Evolutionary conservation across 2,888 invertebrate species (phyloP).

Genomic region (Lypha dubia): DNA sequence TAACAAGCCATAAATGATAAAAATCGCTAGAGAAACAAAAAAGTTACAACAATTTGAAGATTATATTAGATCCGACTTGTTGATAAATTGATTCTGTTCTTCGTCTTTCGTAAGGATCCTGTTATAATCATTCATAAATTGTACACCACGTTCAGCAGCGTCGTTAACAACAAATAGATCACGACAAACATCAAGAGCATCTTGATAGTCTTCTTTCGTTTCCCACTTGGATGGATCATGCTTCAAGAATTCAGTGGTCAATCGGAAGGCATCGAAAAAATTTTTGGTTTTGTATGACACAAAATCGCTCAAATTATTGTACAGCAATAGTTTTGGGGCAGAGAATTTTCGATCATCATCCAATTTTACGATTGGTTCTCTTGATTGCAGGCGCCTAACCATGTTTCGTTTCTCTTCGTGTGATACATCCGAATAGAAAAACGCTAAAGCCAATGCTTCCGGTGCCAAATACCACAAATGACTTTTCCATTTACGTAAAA

Average conservation of each 20-base stretch:
- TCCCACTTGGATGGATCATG: slow-evolving; percentile 1
- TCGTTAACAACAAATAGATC: neutral
- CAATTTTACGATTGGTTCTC: slow-evolving; percentile 3
- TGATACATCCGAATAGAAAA: slow-evolving; percentile 39
- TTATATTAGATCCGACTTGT: no score
- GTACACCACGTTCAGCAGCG: slow-evolving; percentile 25
- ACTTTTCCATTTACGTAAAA: slow-evolving; percentile 24
- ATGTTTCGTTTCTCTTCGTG: slow-evolving; percentile 20
- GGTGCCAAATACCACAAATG: slow-evolving; percentile 42
- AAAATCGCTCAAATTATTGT: neutral
- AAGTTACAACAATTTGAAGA: slow-evolving; percentile 22
- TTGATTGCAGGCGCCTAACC: slow-evolving; percentile 7
- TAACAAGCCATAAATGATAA: slow-evolving; percentile 28
- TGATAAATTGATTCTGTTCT: neutral
- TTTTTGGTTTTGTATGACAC: slow-evolving; percentile 12
- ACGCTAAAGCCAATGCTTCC: slow-evolving; percentile 42
- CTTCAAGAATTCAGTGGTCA: slow-evolving; percentile 9
- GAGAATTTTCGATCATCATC: slow-evolving; percentile 22
- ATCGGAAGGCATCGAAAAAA: neutral
- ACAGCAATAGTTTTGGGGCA: neutral
- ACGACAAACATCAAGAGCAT: neutral
- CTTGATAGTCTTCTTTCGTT: slow-evolving; percentile 1
- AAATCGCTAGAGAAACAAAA: slow-evolving; percentile 37
- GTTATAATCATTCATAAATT: slow-evolving; percentile 46
- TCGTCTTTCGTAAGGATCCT: slow-evolving; percentile 19